Percentiles rank a stretch among this genome's conserved stretches.
Evolutionary conservation across 2,113 vertebrate genomes (phyloP).

Genomic region (Pholis gunnellus): DNA sequence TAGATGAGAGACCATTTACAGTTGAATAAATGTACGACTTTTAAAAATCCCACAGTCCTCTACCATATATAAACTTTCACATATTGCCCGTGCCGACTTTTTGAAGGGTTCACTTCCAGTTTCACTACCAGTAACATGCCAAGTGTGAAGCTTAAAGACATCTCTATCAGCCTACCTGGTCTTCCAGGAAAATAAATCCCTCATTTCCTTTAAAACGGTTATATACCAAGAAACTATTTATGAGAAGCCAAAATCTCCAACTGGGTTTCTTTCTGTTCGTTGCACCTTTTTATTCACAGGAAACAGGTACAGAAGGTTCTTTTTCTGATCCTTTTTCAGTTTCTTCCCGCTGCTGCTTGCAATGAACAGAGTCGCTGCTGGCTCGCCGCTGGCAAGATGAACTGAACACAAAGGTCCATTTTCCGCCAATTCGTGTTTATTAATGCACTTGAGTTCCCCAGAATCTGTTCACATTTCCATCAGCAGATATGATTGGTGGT

Average conservation of each 20-base stretch:
- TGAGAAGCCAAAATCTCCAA: rapidly evolving
- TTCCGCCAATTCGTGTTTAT: not conserved
- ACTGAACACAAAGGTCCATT: not conserved
- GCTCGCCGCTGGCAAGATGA: not conserved
- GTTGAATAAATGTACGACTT: not conserved
- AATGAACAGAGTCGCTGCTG: not conserved
- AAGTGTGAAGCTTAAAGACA: not conserved
- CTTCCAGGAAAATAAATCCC: not conserved
- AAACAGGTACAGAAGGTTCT: not conserved
- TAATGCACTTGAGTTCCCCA: not conserved
- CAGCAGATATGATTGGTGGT: not conserved
- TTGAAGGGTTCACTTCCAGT: too few species aligned
- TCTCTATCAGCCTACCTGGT: not conserved
- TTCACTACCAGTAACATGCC: not conserved
- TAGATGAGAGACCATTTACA: not conserved
- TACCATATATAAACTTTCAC: not conserved
- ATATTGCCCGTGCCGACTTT: not conserved
- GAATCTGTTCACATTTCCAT: not conserved
- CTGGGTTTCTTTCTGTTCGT: not conserved
- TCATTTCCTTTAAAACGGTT: not conserved
- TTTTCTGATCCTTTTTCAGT: not conserved
- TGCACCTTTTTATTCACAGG: not conserved
- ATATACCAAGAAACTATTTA: not conserved
- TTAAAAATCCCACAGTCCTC: not conserved
- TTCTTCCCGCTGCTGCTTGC: not conserved